Evolutionary conservation across 2,113 vertebrate genomes (phyloP).

Genomic region (Canis aureus): DNA sequence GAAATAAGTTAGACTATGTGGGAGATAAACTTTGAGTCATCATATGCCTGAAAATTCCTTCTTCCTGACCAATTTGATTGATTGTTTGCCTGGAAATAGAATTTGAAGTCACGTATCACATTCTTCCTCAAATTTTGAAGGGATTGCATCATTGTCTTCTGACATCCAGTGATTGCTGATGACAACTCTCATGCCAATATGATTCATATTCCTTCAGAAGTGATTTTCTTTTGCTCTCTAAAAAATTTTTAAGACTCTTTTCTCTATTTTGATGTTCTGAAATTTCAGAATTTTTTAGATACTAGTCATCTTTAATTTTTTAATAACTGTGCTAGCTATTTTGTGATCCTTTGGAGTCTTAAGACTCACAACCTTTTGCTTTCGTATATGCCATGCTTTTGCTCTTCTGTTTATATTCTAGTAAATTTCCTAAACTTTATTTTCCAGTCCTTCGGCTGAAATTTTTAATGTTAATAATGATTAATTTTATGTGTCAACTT

Average conservation of each 20-base stretch:
- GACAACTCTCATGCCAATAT: background rate
- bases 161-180: background rate
- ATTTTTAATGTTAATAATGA: background rate
- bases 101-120: background rate
- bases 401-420: background rate
- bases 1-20: background rate
- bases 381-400: background rate
- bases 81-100: background rate
- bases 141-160: background rate
- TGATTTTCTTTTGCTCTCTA: background rate
- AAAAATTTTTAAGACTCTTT: background rate
- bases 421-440: background rate
- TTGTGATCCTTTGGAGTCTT: background rate
- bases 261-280: background rate
- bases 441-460: background rate
- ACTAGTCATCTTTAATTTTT: background rate
- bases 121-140: background rate
- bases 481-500: background rate
- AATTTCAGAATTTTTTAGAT: conserved; percentile 23
- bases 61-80: background rate
- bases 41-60: background rate
- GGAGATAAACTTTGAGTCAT: background rate
- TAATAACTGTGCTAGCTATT: background rate
- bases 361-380: background rate
- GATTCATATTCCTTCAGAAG: conserved; percentile 28